Evolutionary conservation across 2,888 invertebrate genomes (phyloP).

Genomic region (Brachyptera risi): DNA sequence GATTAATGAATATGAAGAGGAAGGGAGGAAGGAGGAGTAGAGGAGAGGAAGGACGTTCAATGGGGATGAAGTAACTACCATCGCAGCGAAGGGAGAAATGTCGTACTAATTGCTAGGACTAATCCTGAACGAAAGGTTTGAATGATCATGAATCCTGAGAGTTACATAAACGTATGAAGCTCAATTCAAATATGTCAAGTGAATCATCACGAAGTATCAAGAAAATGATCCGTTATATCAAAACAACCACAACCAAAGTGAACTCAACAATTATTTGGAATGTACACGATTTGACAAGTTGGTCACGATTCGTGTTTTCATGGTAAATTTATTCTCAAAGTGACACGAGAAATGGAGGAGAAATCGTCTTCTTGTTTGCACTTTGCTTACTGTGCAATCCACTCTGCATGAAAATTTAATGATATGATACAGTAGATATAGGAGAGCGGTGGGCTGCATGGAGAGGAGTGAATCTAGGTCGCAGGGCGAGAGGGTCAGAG

Average conservation of each 20-base stretch:
- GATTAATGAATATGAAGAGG: slow-evolving; percentile 16
- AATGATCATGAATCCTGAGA: too few species aligned
- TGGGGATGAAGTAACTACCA: slow-evolving; percentile 13
- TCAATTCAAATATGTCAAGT: too few species aligned
- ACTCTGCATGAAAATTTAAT: slow-evolving; percentile 20
- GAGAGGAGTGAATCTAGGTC: neutral
- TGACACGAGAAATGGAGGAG: neutral
- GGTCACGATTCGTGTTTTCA: slow-evolving; percentile 13
- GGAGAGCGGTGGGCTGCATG: neutral
- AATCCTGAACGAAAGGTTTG: too few species aligned
- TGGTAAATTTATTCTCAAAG: neutral
- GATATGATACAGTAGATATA: neutral
- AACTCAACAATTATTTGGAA: too few species aligned
- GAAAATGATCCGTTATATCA: slow-evolving; percentile 15
- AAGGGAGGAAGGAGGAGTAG: neutral
- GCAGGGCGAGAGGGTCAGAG: too few species aligned
- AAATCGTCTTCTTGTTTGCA: slow-evolving; percentile 14
- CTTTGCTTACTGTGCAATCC: slow-evolving; percentile 19
- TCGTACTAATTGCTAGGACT: slow-evolving; percentile 15
- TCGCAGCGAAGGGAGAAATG: slow-evolving; percentile 8
- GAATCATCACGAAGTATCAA: slow-evolving; percentile 9
- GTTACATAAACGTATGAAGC: slow-evolving; percentile 20
- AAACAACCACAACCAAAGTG: too few species aligned
- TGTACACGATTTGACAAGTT: neutral
- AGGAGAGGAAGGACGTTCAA: slow-evolving; percentile 7